These are phyloP conservation scores for Tragelaphus strepsiceros DNA, from an alignment of 2,113 vertebrate species.

Conservation along the genomic window DNA sequence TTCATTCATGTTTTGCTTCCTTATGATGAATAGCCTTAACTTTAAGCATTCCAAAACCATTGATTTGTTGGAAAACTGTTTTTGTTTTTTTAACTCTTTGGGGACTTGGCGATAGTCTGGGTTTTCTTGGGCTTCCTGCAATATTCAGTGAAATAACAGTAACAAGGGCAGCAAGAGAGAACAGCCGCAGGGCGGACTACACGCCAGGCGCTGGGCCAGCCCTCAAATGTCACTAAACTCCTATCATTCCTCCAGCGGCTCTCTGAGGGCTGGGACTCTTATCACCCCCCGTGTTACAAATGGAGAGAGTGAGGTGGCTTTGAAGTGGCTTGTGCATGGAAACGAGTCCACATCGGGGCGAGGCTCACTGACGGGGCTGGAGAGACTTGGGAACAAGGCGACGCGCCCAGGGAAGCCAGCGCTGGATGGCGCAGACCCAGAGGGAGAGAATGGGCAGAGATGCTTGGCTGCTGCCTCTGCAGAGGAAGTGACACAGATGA, in stretches of 20 bases:
- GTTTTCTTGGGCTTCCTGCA: not conserved
- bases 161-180: not conserved
- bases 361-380: not conserved
- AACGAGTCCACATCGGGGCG: not conserved
- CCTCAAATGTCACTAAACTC: fast-evolving
- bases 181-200: fast-evolving
- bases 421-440: not conserved
- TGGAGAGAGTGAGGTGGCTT: not conserved
- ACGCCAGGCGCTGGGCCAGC: not conserved
- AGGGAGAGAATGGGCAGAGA: not conserved
- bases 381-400: fast-evolving
- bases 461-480: not conserved
- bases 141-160: not conserved
- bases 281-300: fast-evolving
- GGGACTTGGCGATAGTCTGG: too few relatives aligned
- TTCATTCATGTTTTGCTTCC: not conserved
- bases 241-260: not conserved
- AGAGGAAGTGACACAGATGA: constrained; percentile 31
- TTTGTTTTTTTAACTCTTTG: not conserved
- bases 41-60: not conserved
- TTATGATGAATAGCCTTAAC: not conserved
- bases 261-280: fast-evolving
- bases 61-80: not conserved
- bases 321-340: not conserved
- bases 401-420: fast-evolving